A percentile compares a stretch with the other conserved stretches of the same genome.
Evolutionary conservation across 2,888 invertebrate species (phyloP).

Genomic region (Charanyca ferruginea): DNA sequence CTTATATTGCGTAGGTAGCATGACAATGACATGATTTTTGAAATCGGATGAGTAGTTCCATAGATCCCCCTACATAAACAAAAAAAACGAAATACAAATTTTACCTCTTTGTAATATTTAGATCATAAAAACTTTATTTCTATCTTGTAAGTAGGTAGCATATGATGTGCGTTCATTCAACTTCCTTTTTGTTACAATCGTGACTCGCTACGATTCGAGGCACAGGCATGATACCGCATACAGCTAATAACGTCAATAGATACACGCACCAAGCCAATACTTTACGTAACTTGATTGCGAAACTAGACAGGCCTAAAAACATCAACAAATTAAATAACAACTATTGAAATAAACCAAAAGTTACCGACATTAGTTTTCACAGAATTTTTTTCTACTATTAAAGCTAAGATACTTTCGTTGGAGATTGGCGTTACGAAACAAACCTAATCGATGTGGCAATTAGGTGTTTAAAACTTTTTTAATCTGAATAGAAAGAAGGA

Average conservation of each 20-base stretch:
- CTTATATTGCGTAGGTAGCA: no score
- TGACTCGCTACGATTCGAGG: slow-evolving; percentile 38
- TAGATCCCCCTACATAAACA: no score
- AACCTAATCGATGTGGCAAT: slow-evolving; percentile 35
- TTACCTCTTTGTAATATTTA: no score
- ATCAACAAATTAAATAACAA: slow-evolving; percentile 44
- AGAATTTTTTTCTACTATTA: slow-evolving; percentile 43
- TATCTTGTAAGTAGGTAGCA: neutral
- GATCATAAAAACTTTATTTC: neutral
- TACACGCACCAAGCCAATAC: slow-evolving; percentile 29
- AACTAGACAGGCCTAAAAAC: slow-evolving; percentile 42
- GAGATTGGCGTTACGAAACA: slow-evolving; percentile 55
- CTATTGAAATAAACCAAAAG: slow-evolving; percentile 40
- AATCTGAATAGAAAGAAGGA: slow-evolving; percentile 29
- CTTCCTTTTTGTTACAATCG: slow-evolving; percentile 45
- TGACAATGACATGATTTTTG: no score
- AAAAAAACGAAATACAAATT: no score
- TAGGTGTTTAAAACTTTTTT: slow-evolving; percentile 41
- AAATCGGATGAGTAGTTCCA: no score
- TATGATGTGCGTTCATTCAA: slow-evolving; percentile 45
- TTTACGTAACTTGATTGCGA: slow-evolving; percentile 45
- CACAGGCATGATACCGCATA: slow-evolving; percentile 30
- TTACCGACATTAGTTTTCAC: slow-evolving; percentile 52
- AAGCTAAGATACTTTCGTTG: slow-evolving; percentile 46
- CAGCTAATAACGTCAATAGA: slow-evolving; percentile 33